phyloP scores from a whole-genome alignment of 1,140 invertebrate species.

The Procambarus clarkii region DNA sequence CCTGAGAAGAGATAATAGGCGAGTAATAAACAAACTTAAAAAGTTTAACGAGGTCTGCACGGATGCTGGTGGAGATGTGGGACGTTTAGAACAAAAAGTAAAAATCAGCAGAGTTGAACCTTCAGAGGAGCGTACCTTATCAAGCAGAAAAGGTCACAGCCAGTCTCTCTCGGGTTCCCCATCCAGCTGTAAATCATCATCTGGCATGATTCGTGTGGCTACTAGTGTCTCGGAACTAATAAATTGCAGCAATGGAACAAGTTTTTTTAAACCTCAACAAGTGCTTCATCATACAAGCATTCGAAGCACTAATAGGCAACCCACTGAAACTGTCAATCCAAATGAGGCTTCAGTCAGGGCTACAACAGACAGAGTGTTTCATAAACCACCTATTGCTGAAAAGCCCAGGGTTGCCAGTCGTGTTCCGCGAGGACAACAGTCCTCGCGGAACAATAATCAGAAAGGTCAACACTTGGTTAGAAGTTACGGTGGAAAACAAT shows the following conservation, averaged over 20 bases:
- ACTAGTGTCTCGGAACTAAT: constrained; percentile 59
- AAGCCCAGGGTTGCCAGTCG: constrained; percentile 56
- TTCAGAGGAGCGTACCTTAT: constrained; percentile 30
- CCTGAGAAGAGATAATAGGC: constrained; percentile 75
- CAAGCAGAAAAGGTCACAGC: constrained; percentile 5
- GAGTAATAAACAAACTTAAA: constrained; percentile 68
- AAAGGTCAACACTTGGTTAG: constrained; percentile 36
- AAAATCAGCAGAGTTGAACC: constrained; percentile 62
- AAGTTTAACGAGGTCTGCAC: constrained; percentile 64
- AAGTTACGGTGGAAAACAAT: constrained; percentile 53
- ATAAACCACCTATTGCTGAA: constrained; percentile 71
- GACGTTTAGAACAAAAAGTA: constrained; percentile 40
- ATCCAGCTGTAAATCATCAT: constrained; percentile 48
- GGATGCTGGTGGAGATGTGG: constrained; percentile 13
- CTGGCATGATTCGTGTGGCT: constrained; percentile 56
- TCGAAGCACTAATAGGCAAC: constrained; percentile 22
- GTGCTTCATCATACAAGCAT: constrained; percentile 15
- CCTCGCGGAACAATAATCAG: no score
- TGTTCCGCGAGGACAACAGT: constrained; percentile 26
- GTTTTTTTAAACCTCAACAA: constrained; percentile 50
- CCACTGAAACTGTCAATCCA: constrained; percentile 57
- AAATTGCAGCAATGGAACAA: constrained; percentile 40
- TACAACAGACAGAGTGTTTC: constrained; percentile 67
- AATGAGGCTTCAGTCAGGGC: constrained; percentile 64
- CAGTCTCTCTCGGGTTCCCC: constrained; percentile 13